Conservation (phyloP, 2,797 vertebrate species). For the Apodemus agrarius region DNA sequence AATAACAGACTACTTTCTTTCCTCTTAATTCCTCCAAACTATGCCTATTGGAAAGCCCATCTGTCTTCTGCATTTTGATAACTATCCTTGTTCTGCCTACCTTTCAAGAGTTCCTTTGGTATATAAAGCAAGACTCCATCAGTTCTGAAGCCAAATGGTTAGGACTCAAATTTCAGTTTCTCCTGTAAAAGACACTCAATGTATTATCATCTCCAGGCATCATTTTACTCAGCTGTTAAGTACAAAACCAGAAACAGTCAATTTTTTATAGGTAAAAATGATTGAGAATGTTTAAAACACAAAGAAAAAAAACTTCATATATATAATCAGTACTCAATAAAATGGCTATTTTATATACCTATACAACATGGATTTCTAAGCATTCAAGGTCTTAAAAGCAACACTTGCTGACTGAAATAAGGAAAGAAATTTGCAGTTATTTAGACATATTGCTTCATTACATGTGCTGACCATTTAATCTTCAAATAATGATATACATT, state of each 20-base stretch:
- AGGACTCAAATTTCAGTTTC: background rate
- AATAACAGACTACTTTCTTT: background rate
- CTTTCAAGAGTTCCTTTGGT: background rate
- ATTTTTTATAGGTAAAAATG: background rate
- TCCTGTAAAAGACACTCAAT: background rate
- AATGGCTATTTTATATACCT: background rate
- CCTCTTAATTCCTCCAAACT: background rate
- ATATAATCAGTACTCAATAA: background rate
- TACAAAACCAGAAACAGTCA: background rate
- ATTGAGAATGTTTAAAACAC: background rate
- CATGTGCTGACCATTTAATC: background rate
- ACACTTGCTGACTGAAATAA: slow-evolving; percentile 28
- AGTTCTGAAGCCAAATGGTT: background rate
- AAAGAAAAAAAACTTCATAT: background rate
- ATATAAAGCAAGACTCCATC: background rate
- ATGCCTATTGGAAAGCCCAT: background rate
- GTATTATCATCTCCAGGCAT: background rate
- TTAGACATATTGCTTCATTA: background rate
- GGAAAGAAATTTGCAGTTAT: slow-evolving; percentile 17
- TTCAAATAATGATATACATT: slow-evolving; percentile 21
- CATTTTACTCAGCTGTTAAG: background rate
- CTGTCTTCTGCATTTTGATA: background rate
- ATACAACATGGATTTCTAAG: slow-evolving; percentile 35
- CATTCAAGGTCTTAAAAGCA: slow-evolving; percentile 44
- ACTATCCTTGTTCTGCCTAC: too few species aligned